phyloP scores from a whole-genome alignment of 2,888 invertebrate species.

The Axea sp. region DNA sequence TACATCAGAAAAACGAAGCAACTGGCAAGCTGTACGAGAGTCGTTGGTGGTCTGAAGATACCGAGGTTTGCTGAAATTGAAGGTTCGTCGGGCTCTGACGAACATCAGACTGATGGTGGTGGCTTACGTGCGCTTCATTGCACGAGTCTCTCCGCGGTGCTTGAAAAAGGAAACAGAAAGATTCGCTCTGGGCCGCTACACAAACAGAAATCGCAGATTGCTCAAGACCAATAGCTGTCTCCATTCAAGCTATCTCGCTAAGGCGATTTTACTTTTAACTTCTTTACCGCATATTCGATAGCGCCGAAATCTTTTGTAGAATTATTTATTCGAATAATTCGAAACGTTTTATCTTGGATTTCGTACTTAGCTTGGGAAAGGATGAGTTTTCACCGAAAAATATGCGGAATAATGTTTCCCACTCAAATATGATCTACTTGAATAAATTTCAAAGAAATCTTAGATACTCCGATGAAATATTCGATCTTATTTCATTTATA shows the following conservation, averaged over 20 bases:
- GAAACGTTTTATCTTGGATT: conserved; percentile 6
- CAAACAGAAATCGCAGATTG: conserved; percentile 28
- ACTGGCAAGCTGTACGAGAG: conserved; percentile 7
- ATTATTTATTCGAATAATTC: conserved; percentile 18
- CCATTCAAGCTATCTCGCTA: conserved; percentile 19
- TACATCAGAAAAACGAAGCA: conserved; percentile 4
- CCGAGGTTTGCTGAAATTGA: conserved; percentile 49
- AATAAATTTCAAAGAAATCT: neutral
- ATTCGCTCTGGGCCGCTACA: conserved; percentile 14
- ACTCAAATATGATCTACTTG: neutral
- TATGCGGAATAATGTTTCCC: neutral
- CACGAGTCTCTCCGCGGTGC: conserved; percentile 28
- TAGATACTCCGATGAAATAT: no score
- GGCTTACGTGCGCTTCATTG: conserved; percentile 48
- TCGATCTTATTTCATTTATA: no score
- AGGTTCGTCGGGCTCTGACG: conserved; percentile 46
- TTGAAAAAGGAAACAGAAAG: conserved; percentile 34
- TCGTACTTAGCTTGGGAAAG: neutral
- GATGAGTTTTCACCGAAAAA: neutral
- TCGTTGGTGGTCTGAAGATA: conserved; percentile 27
- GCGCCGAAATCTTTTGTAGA: conserved; percentile 2
- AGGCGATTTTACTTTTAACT: conserved; percentile 29
- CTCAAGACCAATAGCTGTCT: conserved; percentile 27
- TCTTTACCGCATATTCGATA: conserved; percentile 28
- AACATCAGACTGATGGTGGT: conserved; percentile 45